Base-by-base conservation (phyloP, 2,888 invertebrate species). In the Yponomeuta evonymella region DNA sequence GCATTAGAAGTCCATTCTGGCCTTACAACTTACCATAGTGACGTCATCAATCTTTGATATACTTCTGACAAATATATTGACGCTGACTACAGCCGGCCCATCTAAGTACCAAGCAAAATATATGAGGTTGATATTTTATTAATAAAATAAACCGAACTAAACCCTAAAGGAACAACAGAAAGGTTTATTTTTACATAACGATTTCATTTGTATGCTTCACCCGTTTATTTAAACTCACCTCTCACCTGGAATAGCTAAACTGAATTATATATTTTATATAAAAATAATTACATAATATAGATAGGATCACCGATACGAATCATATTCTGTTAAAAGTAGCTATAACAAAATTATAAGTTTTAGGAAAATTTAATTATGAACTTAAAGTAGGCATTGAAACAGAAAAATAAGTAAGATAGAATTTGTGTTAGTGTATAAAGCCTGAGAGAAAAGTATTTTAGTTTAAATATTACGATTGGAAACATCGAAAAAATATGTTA, bases 31-130 rank as follows among this genome's bases (percentile, higher is more conserved):
- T 97, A 98, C 98, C 98, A 98, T 98, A 85, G 97, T 98, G 93
- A 98, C 98, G 95, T 98, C 98, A 96, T 98, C 98, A 94, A 98
- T 98, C 95, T 98, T 98, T 94, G 98, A 97, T 94, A 98, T 97
- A 96, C 98, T 98, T 95, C 98, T 95, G 94, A 98, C 97, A 96
- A 97, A 97, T 94, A 98, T 97, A 96, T 98, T 98, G 95, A 98
- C 98, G 94, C 95, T 95, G 93, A 98, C 98, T 93, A 97, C 95
- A 91, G 98, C 97, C 89, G 98, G 97, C 90, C 98, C 98, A 96
- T 97, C 97, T 91, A 90, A 89, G 90, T 90, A 90, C 89, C 89
- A 92, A 92, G 90, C 90, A 92, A 90, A 92, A 90, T 90, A 87
- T 83, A 86, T 81, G 51, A 70, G 29, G 64, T 70, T 70, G 70